These are phyloP conservation scores for Yponomeuta sedellus DNA, from an alignment of 2,888 invertebrate species.

Conservation along the genomic window DNA sequence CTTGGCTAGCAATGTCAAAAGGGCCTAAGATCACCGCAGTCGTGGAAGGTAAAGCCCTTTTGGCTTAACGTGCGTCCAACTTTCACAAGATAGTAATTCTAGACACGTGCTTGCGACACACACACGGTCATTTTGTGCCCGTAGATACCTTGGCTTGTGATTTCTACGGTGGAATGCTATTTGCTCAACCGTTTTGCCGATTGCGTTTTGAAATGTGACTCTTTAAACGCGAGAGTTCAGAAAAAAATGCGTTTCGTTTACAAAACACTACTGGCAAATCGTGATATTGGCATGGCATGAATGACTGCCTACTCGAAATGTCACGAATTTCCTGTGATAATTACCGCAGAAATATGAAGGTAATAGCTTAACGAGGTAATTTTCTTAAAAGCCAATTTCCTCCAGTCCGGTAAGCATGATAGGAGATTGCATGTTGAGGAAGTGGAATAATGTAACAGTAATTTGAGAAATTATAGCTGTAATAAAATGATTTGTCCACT, in stretches of 20 bases:
- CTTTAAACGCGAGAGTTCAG: background rate
- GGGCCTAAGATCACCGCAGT: slow-evolving; percentile 6
- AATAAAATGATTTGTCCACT: background rate
- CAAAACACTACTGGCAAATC: background rate
- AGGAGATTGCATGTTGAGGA: background rate
- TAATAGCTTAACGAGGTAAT: background rate
- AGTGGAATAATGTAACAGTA: background rate
- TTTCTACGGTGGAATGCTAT: slow-evolving; percentile 30
- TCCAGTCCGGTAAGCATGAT: background rate
- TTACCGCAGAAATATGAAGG: background rate
- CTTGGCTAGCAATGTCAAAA: background rate
- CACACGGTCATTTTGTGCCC: slow-evolving; percentile 28
- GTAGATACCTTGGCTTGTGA: slow-evolving; percentile 19
- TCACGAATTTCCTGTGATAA: background rate
- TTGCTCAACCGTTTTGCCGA: slow-evolving; percentile 26
- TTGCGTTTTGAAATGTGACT: slow-evolving; percentile 22
- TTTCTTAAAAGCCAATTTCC: slow-evolving; percentile 4
- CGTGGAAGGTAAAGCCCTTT: slow-evolving; percentile 33
- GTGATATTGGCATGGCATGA: background rate
- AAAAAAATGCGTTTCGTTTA: background rate
- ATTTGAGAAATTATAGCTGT: slow-evolving; percentile 3
- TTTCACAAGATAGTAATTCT: slow-evolving; percentile 58
- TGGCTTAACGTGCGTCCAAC: slow-evolving; percentile 38
- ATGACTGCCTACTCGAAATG: background rate
- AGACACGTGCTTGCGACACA: slow-evolving; percentile 51